Evolutionary conservation across 2,113 vertebrate species (phyloP).

Genomic region (Aix galericulata): DNA sequence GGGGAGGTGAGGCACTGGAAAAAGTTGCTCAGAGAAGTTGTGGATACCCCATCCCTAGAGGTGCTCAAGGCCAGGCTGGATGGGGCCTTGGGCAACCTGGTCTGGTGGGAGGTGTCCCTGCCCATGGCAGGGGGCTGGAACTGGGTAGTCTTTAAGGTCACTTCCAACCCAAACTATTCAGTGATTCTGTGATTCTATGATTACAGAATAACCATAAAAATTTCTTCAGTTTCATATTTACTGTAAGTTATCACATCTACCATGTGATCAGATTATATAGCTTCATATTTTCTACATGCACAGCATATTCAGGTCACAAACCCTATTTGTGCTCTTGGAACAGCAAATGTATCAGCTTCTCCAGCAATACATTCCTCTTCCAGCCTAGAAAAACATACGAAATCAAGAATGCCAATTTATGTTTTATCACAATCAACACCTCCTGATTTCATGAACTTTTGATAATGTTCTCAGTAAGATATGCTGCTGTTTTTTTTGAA

Average conservation of each 20-base stretch:
- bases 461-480: neutral
- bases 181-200: no score
- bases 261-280: neutral
- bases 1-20: no score
- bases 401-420: neutral
- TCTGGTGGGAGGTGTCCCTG: no score
- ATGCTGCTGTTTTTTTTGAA: neutral
- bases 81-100: no score
- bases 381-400: neutral
- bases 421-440: neutral
- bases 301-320: constrained; percentile 24
- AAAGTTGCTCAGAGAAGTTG: no score
- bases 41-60: no score
- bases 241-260: constrained; percentile 9
- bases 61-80: no score
- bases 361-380: neutral
- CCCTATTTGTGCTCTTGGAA: neutral
- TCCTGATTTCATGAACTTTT: neutral
- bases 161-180: no score
- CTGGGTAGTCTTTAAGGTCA: no score
- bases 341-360: constrained; percentile 10
- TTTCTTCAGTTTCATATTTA: constrained; percentile 33
- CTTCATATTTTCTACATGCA: constrained; percentile 26
- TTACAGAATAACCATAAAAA: neutral
- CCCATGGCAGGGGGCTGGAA: no score